Conservation (phyloP, 35 echinoderm and acorn worm genomes). For the Chiridota heheva region DNA sequence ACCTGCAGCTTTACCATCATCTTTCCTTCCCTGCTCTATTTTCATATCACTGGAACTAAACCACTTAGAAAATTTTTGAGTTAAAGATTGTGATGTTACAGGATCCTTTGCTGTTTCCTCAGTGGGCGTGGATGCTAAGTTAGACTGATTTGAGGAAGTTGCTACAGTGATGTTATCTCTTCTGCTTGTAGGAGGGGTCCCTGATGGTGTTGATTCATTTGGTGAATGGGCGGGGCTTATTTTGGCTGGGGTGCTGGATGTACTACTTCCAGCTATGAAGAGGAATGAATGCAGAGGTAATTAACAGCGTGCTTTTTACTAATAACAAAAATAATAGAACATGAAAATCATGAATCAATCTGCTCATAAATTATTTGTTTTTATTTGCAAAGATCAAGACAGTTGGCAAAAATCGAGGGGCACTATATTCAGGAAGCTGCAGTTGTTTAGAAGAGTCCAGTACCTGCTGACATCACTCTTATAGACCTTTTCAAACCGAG, state of each 20-base stretch:
- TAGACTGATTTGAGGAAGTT: too few relatives aligned
- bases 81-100: constrained; percentile 43
- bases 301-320: neutral
- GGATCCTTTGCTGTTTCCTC: neutral
- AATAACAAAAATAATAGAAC: neutral
- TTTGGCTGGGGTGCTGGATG: constrained; percentile 57
- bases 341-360: neutral
- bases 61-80: constrained; percentile 79
- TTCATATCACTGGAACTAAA: constrained; percentile 68
- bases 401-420: too few relatives aligned
- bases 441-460: too few relatives aligned
- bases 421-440: too few relatives aligned
- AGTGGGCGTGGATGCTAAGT: too few relatives aligned
- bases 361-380: neutral
- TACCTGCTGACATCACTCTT: too few relatives aligned
- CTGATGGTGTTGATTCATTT: constrained; percentile 37
- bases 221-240: constrained; percentile 67
- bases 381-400: neutral
- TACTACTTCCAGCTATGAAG: constrained; percentile 19
- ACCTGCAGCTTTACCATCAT: constrained; percentile 39
- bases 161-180: constrained; percentile 18
- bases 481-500: too few relatives aligned
- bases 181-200: constrained; percentile 39
- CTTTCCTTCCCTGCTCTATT: constrained; percentile 75
- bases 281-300: neutral